Evolutionary conservation across 2,113 vertebrate species (phyloP).

Genomic region (Raphicerus campestris): DNA sequence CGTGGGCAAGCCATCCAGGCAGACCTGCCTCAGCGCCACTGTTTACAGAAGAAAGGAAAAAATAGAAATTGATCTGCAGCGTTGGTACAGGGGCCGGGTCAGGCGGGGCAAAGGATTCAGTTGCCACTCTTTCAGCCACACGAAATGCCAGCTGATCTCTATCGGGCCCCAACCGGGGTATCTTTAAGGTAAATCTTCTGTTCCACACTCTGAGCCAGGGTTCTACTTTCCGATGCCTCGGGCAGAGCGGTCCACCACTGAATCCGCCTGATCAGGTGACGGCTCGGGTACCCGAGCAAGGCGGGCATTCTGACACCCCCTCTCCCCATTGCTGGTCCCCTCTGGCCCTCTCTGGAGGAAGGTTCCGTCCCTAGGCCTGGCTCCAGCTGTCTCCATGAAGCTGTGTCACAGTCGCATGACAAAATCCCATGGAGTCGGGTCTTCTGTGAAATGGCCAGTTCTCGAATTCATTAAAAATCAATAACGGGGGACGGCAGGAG

Average conservation of each 20-base stretch:
- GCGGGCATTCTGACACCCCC: conserved; percentile 48
- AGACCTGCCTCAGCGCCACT: conserved; percentile 39
- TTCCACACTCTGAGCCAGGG: conserved; percentile 72
- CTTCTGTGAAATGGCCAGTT: conserved; percentile 27
- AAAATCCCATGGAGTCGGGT: neutral
- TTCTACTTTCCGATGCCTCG: conserved; percentile 75
- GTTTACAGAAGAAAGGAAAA: conserved; percentile 65
- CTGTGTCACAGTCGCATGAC: neutral
- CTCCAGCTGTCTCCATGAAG: neutral
- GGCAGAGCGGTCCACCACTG: conserved; percentile 53
- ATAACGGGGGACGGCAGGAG: fast-evolving
- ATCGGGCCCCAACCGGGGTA: conserved; percentile 57
- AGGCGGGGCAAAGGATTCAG: conserved; percentile 55
- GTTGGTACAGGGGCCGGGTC: conserved; percentile 50
- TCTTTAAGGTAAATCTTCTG: conserved; percentile 75
- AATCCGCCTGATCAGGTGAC: conserved; percentile 71
- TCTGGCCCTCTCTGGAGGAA: neutral
- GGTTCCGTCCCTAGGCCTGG: neutral
- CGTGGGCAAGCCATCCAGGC: neutral
- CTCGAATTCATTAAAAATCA: neutral
- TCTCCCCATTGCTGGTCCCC: neutral
- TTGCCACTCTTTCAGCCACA: conserved; percentile 63
- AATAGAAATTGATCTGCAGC: conserved; percentile 29
- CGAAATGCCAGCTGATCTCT: conserved; percentile 62
- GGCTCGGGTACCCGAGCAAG: neutral